Base-by-base conservation (phyloP, 2,888 invertebrate genomes). In the Charanyca ferruginea region DNA sequence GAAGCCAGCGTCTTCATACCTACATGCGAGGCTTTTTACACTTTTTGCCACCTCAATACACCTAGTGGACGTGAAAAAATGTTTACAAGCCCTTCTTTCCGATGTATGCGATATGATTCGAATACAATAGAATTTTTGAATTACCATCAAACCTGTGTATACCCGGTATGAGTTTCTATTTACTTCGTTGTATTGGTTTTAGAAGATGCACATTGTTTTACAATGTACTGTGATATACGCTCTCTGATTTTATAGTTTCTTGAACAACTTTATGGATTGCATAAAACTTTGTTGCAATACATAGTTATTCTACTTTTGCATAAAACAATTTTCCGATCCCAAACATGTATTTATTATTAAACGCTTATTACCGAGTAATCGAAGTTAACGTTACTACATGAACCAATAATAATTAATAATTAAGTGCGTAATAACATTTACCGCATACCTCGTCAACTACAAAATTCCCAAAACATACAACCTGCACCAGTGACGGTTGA, bases 1-100 rank as follows among this genome's bases (percentile, higher is more conserved):
- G 92, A 94, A 93, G 86, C 91, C 90, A 92, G 90, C 92, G 85
- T 92, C 94, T 94, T 94, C 94, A 94, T 94, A 93, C 92, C 90
- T 89, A 89, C 85, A 87, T 87, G 84, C 79, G 80, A 83, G 66
- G 72, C 86, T 90, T 91, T 93, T 93, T 94, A 90, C 87, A 84
- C 90, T 92, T 92, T 92, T 93, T 93, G 86, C 89, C 84, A 85
- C 83, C 73, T 79, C 75, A 73, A 80, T 83, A 78, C 81, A 80
- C 82, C 80, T 76, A 82, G 53, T 77, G 80, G 62, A 86, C 85
- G 85, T 85, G 85, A 84, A 87, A 87, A 87, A 85, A 87, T 87
- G 79, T 81, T 81, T 80, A 85, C 86, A 75, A 80, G 81, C 73
- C 72, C 73, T 68, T 66, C 77, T 60, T 72, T 77, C 80, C 68